Evolutionary conservation across 2,797 vertebrate species (phyloP).

Genomic region (Natrix natrix): DNA sequence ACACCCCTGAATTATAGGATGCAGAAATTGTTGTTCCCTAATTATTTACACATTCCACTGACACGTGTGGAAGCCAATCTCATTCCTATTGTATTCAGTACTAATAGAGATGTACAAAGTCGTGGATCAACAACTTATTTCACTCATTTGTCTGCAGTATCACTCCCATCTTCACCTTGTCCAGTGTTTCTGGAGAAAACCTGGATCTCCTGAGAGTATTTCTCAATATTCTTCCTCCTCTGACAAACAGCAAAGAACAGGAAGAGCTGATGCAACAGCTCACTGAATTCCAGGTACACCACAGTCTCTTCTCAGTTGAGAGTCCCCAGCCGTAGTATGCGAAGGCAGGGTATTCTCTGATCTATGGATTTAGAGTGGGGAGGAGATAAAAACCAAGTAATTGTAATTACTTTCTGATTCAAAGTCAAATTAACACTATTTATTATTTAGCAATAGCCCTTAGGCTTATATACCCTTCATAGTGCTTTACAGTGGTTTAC

Average conservation of each 20-base stretch:
- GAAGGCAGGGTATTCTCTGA: background rate
- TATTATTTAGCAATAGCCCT: background rate
- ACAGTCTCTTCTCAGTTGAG: background rate
- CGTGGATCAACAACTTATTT: constrained; percentile 35
- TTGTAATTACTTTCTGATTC: background rate
- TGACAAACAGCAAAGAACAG: constrained; percentile 97
- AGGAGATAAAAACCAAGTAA: background rate
- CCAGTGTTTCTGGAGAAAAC: constrained; percentile 94
- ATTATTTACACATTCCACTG: background rate
- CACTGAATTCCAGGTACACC: constrained; percentile 91
- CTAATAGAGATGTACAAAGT: background rate
- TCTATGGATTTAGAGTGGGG: background rate
- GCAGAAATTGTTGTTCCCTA: background rate
- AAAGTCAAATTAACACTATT: background rate
- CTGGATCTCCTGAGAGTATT: constrained; percentile 94
- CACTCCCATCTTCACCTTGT: constrained; percentile 95
- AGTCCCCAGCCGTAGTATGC: background rate
- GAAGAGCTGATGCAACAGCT: constrained; percentile 98
- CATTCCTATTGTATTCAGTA: background rate
- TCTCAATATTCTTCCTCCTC: constrained; percentile 95
- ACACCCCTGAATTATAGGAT: background rate
- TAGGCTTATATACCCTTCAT: background rate
- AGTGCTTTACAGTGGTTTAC: background rate
- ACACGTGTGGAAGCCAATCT: background rate
- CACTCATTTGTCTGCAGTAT: constrained; percentile 74